Conservation (phyloP, 2,797 vertebrate genomes). For the Galaxias olidus region DNA sequence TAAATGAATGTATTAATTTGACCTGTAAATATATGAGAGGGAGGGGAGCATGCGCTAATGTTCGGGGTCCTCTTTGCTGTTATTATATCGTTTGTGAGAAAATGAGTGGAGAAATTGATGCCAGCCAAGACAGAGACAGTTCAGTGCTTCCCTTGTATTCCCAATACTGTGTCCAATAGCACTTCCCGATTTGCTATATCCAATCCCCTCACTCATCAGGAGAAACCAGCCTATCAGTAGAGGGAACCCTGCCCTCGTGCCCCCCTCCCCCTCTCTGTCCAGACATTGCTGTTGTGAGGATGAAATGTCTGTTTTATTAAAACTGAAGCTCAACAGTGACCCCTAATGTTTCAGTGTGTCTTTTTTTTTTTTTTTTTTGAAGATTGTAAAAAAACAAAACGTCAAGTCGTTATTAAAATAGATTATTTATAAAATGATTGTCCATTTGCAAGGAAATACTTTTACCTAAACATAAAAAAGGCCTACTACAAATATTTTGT, state of each 20-base stretch:
- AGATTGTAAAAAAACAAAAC: background rate
- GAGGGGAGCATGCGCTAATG: constrained; percentile 55
- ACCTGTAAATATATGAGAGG: constrained; percentile 79
- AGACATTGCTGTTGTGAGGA: constrained; percentile 88
- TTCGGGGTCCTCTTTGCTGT: constrained; percentile 74
- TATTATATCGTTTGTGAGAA: constrained; percentile 48
- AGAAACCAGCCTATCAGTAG: constrained; percentile 77
- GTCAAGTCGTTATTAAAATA: background rate
- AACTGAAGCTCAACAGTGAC: constrained; percentile 85
- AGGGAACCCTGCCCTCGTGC: constrained; percentile 71
- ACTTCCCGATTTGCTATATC: constrained; percentile 70
- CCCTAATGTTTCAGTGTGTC: constrained; percentile 73
- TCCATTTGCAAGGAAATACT: background rate
- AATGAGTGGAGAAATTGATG: constrained; percentile 50
- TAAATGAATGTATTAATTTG: constrained; percentile 83
- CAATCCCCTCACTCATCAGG: constrained; percentile 71
- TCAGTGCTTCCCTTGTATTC: constrained; percentile 56
- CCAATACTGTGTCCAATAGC: constrained; percentile 60
- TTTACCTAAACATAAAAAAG: background rate
- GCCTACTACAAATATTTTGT: too few species aligned
- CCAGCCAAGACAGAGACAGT: constrained; percentile 66
- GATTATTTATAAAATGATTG: background rate
- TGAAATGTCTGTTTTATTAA: constrained; percentile 89
- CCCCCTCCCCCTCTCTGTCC: constrained; percentile 74
- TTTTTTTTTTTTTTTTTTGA: constrained; percentile 27